Base-by-base conservation (phyloP, 2,888 invertebrate genomes). In the Sinelater perroti region DNA sequence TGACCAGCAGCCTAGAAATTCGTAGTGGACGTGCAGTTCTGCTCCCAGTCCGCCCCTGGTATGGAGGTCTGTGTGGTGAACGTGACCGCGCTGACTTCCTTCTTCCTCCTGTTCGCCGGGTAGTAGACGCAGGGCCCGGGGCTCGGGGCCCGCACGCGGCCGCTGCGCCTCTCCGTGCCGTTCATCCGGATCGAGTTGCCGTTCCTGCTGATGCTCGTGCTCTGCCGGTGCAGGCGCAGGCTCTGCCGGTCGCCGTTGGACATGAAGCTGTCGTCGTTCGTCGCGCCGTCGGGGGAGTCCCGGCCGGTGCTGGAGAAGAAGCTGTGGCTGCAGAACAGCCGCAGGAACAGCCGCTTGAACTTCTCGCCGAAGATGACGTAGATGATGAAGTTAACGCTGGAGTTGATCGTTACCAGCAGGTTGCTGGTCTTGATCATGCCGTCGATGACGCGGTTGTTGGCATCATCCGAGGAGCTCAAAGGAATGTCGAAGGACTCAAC, bases 341-440 rank as follows among this genome's bases (percentile, higher is more conserved):
- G 82, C 66, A 92, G 79, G 77, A 95, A 93, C 64, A 95, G 86
- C 60, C 91, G 83, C 75, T 94, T 92, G 81, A 97, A 97, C 77
- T 97, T 97, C 76, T 97, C 94, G 1, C 97, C 97, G 77, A 97
- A 97, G 65, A 96, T 96, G 65, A 97, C 96, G 81, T 98, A 98
- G 70, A 98, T 95, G 64, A 98, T 88, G 78, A 98, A 97, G 80
- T 98, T 98, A 61, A 97, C 93, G 74, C 96, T 95, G 73, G 96
- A 96, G 82, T 98, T 98, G 76, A 97, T 88, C 62, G 95, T 97
- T 53, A 98, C 96, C 62, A 97, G 84, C 52, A 97, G 85, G 80
- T 98, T 97, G 73, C 92, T 93, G 26, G 86, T 84, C 72, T 91
- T 89, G 69, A 93, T 81, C 70, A 87, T 85, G 68, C 88, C 86